Conservation (phyloP, 1,140 invertebrate species). For the Homalodisca vitripennis region DNA sequence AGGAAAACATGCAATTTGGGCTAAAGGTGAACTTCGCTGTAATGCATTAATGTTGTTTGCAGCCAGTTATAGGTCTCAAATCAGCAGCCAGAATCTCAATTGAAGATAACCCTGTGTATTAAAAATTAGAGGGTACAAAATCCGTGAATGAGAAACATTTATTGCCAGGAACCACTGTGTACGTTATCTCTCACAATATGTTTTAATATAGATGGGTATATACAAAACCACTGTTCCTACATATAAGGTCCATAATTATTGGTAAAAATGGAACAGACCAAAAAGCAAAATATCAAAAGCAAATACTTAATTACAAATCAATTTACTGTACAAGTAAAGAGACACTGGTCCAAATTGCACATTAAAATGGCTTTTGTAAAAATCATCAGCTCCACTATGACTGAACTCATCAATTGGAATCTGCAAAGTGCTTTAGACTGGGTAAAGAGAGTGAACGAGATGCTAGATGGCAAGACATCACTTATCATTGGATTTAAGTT, state of each 20-base stretch:
- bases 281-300: constrained; percentile 21
- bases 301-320: not conserved
- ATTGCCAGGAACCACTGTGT: not conserved
- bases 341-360: not conserved
- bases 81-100: constrained; percentile 11
- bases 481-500: constrained; percentile 21
- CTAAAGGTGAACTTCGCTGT: not conserved
- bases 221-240: constrained; percentile 1
- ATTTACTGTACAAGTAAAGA: constrained; percentile 23
- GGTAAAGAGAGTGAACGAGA: not conserved
- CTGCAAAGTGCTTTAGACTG: constrained; percentile 9
- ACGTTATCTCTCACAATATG: not conserved
- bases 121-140: not conserved
- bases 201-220: not conserved
- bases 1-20: constrained; percentile 13
- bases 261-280: not conserved
- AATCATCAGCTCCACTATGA: constrained; percentile 15
- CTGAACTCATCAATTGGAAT: constrained; percentile 17
- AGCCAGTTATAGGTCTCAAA: not conserved
- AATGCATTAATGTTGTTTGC: not conserved
- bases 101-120: constrained; percentile 17
- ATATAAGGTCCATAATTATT: not conserved
- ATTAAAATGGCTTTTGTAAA: not conserved
- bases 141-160: not conserved
- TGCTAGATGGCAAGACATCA: constrained; percentile 4